Evolutionary conservation across 2,113 vertebrate genomes (phyloP).

Genomic region (Gulo gulo): DNA sequence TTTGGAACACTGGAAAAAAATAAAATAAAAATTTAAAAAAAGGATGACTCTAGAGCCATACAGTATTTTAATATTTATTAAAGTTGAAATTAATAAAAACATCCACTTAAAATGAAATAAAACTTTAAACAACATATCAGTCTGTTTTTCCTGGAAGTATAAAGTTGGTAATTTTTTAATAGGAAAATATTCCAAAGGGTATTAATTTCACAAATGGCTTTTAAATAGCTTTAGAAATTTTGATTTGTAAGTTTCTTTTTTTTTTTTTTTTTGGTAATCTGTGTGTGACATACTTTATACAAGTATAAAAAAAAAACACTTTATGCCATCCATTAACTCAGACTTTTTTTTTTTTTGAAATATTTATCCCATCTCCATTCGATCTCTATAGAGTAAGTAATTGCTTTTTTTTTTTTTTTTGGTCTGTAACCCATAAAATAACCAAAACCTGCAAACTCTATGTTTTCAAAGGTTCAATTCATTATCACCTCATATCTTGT

Average conservation of each 20-base stretch:
- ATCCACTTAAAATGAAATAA: neutral
- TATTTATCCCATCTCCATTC: neutral
- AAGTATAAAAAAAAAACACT: neutral
- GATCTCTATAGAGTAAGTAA: neutral
- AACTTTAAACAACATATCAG: neutral
- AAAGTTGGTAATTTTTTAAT: neutral
- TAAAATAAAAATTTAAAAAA: neutral
- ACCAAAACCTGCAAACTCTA: neutral
- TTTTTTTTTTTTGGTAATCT: neutral
- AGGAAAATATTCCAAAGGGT: neutral
- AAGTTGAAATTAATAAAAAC: neutral
- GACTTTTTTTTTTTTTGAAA: neutral
- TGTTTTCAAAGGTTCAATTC: constrained; percentile 52
- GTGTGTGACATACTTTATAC: neutral
- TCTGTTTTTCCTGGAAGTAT: neutral
- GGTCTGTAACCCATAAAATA: neutral
- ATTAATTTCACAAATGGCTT: constrained; percentile 40
- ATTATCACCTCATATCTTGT: neutral
- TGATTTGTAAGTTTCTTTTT: constrained; percentile 7
- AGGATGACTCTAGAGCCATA: neutral
- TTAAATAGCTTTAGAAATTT: constrained; percentile 18
- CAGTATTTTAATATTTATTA: neutral
- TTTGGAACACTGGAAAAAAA: no score
- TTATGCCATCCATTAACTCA: constrained; percentile 10
- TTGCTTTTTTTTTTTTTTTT: neutral